A percentile compares a stretch with the other conserved stretches of the same genome.
Conservation (phyloP, 2,888 invertebrate species). For the Drosophila longiperda region DNA sequence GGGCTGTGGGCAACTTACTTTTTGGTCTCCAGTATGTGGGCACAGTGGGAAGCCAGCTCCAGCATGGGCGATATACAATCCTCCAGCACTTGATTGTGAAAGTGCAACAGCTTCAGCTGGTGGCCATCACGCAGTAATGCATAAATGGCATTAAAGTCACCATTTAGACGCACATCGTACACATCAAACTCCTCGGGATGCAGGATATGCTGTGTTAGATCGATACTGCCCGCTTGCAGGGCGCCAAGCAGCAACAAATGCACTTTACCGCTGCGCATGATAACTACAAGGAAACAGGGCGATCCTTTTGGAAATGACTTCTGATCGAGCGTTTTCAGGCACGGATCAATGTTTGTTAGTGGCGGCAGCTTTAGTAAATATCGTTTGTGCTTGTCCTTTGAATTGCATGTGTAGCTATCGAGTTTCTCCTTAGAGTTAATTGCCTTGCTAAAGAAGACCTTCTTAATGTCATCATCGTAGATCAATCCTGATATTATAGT, state of each 20-base stretch:
- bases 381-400: constrained; percentile 68
- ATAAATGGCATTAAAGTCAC: constrained; percentile 90
- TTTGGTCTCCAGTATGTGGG: constrained; percentile 89
- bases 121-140: constrained; percentile 87
- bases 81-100: constrained; percentile 82
- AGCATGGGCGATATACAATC: constrained; percentile 83
- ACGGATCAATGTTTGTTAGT: constrained; percentile 86
- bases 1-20: constrained; percentile 79
- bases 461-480: constrained; percentile 88
- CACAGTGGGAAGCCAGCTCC: constrained; percentile 90
- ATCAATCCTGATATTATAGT: constrained; percentile 89
- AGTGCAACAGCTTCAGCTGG: constrained; percentile 88
- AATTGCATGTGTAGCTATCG: constrained; percentile 62
- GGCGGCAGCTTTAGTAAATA: constrained; percentile 87
- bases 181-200: constrained; percentile 87
- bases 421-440: constrained; percentile 72
- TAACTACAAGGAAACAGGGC: constrained; percentile 92
- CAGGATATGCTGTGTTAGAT: constrained; percentile 87
- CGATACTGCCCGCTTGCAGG: constrained; percentile 91
- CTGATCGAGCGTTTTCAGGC: constrained; percentile 86
- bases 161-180: constrained; percentile 89
- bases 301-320: constrained; percentile 87
- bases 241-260: constrained; percentile 93
- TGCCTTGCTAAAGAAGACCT: constrained; percentile 89
- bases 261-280: constrained; percentile 90